Base-by-base conservation (phyloP, 2,113 vertebrate genomes). In the Peromyscus polionotus region DNA sequence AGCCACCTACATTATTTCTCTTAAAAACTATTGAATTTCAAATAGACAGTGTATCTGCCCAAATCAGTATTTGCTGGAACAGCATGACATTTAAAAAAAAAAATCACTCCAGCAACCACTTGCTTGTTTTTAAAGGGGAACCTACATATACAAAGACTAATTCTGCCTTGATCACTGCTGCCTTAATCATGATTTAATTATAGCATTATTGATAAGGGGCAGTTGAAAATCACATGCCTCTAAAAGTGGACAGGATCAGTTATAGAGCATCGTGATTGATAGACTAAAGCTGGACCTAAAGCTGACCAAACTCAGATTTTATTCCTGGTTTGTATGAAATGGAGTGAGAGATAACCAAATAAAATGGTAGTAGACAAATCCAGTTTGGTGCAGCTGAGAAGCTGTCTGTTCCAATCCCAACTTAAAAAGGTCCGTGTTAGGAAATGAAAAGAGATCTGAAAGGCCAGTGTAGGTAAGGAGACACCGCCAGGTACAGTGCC, bases 1-100 rank as follows among this genome's bases (percentile, higher is more conserved):
- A 94, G 77, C 67, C 8, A 51, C 17, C 22, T 87, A 51, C 1
- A 19, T 67, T 63, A 61, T 76, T 93, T 97, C 85, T 79, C 81
- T 93, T 80, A 92, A 95, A 85, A 96, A 88, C 45, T 7, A n/a
- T 83, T 83, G 26, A 93, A 61, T 87, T 88, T 95, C 54, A 87
- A 86, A 48, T 83, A 59, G 39, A 24, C 4, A 73, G 59, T 57
- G 0, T 95, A 26, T 86, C 36, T 70, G 51, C 20, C 39, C 42
- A 92, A 93, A 42, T 85, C 61, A 86, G 90, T 89, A 65, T 7
- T 77, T 68, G 33, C 45, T 65, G 31, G 61, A 92, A 63, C 28
- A 92, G 31, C 54, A 45, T 70, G 45, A 75, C 90, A 39, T 81
- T 77, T 72, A 91, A 89, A 39, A 79, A 54, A 54, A n/a, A 76